Evolutionary conservation across 1,140 invertebrate genomes (phyloP), one percentile per base, ranked within the genome.

Genomic region (Maniola jurtina): DNA sequence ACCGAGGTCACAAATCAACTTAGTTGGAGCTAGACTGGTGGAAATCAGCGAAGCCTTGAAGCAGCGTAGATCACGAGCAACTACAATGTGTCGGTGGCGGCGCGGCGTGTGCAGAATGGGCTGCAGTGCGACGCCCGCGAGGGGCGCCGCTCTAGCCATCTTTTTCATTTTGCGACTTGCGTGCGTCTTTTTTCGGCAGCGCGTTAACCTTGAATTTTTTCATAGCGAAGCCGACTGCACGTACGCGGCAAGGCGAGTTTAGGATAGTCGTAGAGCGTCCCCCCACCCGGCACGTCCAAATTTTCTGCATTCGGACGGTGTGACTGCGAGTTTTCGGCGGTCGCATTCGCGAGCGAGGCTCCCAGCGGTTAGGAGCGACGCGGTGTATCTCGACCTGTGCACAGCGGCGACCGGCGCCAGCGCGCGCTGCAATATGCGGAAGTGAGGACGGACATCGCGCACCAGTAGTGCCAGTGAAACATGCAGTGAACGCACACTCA

Each of bases 201-300:
- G 84, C 80, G 83, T 84, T 88, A 90, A 88, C 88, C 86, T 90
- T 88, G 88, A 80, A 83, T 83, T 90, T 90, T 90, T 90, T 90
- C 86, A 88, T 88, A 88, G 84, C 84, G 81, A 86, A 88, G 85
- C 88, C 25, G 25, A 84, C 72, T 84, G 86, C 85, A 88, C 86
- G 85, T 88, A 88, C 83, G 73, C 88, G 86, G 72, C 83, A 82
- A 87, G 87, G 72, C 83, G 82, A 87, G 87, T 85, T 87, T 88
- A 79, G 87, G 80, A 87, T 90, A 90, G 86, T 84, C 88, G 80
- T 87, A 90, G 87, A 87, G 78, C 88, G 88, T 86, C 88, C 87
- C 87, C 87, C 88, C 88, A 87, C 88, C 83, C 87, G 78, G 64
- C 81, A 80, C 87, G 87, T 86, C 82, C 87, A 79, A 90, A 90